Percentiles rank a stretch among this genome's conserved stretches.
phyloP scores from a whole-genome alignment of 2,888 invertebrate genomes.

The Argyresthia albistria region DNA sequence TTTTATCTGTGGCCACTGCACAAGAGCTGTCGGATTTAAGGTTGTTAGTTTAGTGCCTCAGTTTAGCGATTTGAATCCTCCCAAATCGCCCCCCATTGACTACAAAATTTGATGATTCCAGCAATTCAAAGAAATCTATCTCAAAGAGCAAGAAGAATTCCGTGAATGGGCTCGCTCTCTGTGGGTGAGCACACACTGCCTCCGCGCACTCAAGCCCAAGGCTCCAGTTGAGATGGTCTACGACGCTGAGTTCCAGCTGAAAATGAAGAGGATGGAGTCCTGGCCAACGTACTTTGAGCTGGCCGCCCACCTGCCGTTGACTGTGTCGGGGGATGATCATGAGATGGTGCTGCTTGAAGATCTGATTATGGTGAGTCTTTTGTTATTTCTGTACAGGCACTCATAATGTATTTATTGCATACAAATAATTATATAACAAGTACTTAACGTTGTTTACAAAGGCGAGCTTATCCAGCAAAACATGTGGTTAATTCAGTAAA shows the following conservation, averaged over 20 bases:
- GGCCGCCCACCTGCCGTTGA: slow-evolving; percentile 46
- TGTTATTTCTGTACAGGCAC: background rate
- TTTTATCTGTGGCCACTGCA: too few relatives aligned
- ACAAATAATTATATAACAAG: too few relatives aligned
- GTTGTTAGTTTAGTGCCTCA: too few relatives aligned
- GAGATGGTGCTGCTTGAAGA: slow-evolving; percentile 25
- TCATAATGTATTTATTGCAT: too few relatives aligned
- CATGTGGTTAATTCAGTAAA: too few relatives aligned
- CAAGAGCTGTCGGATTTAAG: too few relatives aligned
- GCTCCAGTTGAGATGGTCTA: slow-evolving; percentile 39
- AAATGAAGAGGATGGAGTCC: slow-evolving; percentile 23
- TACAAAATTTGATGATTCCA: slow-evolving; percentile 12
- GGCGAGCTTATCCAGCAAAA: too few relatives aligned
- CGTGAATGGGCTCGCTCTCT: slow-evolving; percentile 43
- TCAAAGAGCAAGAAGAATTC: slow-evolving; percentile 45
- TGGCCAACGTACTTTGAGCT: slow-evolving; percentile 34
- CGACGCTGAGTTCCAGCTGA: slow-evolving; percentile 40
- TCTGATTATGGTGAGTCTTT: slow-evolving; percentile 35
- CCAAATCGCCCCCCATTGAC: too few relatives aligned
- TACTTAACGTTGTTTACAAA: too few relatives aligned
- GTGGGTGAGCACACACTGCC: slow-evolving; percentile 38
- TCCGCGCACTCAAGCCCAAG: slow-evolving; percentile 41
- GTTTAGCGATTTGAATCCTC: too few relatives aligned
- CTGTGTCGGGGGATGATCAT: slow-evolving; percentile 17
- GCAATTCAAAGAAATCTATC: slow-evolving; percentile 34